Evolutionary conservation across 2,888 invertebrate species (phyloP).

Genomic region (Nephrotoma appendiculata): DNA sequence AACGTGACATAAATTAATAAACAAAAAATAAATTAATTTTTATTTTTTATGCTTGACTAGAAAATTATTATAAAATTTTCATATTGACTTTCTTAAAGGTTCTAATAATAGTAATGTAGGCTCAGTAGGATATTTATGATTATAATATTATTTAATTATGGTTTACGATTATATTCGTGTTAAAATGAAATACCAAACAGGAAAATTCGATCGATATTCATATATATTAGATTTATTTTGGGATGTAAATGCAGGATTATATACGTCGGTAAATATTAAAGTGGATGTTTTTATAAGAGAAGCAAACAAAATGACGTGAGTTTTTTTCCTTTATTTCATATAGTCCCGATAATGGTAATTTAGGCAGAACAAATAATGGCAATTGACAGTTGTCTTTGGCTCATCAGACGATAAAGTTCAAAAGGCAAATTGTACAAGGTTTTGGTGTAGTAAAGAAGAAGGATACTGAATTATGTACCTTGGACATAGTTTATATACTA

Average conservation of each 20-base stretch:
- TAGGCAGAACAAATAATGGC: too few relatives aligned
- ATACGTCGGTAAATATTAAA: too few relatives aligned
- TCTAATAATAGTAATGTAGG: background rate
- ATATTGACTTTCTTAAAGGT: background rate
- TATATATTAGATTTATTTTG: background rate
- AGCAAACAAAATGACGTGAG: too few relatives aligned
- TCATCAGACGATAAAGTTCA: too few relatives aligned
- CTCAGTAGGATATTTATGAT: background rate
- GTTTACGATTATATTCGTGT: background rate
- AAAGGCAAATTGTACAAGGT: too few relatives aligned
- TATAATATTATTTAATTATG: background rate
- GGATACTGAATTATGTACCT: too few relatives aligned
- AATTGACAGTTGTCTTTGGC: too few relatives aligned
- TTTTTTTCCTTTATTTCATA: too few relatives aligned
- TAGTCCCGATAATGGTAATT: too few relatives aligned
- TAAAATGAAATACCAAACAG: background rate
- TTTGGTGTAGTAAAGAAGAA: too few relatives aligned
- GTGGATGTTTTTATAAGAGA: too few relatives aligned
- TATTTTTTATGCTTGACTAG: background rate
- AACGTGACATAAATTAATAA: background rate
- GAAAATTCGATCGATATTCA: background rate
- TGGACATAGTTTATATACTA: too few relatives aligned
- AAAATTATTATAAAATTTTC: background rate
- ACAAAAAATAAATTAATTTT: background rate
- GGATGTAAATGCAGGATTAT: background rate